Evolutionary conservation across 2,113 vertebrate species (phyloP).

Genomic region (Menura novaehollandiae): DNA sequence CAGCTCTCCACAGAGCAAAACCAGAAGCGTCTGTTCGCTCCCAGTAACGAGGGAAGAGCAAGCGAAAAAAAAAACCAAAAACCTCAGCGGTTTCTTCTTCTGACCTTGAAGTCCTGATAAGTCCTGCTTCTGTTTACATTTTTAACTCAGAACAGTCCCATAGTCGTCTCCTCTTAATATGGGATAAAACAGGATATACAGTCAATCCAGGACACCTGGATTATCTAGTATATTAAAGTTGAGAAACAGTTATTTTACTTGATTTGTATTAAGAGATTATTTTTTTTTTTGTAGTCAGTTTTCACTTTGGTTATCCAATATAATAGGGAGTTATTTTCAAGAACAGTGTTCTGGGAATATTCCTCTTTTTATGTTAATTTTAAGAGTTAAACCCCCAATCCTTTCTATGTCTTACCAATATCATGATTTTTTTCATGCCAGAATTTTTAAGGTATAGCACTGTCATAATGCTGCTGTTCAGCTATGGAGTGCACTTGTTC

Average conservation of each 20-base stretch:
- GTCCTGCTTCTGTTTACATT: too few species aligned
- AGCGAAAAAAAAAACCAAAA: too few species aligned
- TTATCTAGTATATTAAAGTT: not conserved
- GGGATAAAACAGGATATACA: too few species aligned
- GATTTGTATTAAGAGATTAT: not conserved
- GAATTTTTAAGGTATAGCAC: not conserved
- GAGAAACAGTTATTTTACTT: not conserved
- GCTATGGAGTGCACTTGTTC: not conserved
- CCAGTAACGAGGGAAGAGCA: too few species aligned
- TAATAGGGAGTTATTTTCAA: not conserved
- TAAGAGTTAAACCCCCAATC: not conserved
- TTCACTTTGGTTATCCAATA: not conserved
- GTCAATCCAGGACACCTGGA: too few species aligned
- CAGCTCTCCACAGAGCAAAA: too few species aligned
- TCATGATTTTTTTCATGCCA: not conserved
- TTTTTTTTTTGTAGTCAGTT: not conserved
- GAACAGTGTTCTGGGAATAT: not conserved
- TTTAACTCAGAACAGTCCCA: too few species aligned
- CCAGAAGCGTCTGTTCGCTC: too few species aligned
- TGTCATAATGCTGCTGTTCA: not conserved
- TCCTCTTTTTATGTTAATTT: not conserved
- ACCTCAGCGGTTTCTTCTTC: too few species aligned
- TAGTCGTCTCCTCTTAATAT: too few species aligned
- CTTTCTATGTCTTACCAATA: not conserved
- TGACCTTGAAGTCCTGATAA: too few species aligned